These are phyloP conservation scores for Osmerus mordax DNA, from an alignment of 2,113 vertebrate species.

Conservation along the genomic window DNA sequence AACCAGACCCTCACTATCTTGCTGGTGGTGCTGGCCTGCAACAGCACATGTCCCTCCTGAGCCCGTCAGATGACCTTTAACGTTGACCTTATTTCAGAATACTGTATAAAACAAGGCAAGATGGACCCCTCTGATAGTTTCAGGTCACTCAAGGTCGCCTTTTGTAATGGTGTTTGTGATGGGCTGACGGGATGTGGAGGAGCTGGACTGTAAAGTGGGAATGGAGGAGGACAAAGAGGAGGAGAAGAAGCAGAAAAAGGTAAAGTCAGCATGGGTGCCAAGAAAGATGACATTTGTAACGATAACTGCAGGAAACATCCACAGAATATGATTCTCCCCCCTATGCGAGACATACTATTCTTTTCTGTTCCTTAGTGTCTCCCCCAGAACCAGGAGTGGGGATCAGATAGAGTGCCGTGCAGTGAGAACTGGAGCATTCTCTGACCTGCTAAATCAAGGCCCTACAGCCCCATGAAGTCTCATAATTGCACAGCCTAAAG, in stretches of 20 bases:
- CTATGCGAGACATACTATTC: not conserved
- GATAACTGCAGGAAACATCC: not conserved
- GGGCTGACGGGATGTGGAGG: not conserved
- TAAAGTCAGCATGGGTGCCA: too few relatives aligned
- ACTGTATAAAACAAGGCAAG: not conserved
- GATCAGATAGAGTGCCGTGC: not conserved
- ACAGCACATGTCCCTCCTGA: slow-evolving; percentile 57
- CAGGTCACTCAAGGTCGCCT: not conserved
- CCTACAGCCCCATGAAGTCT: not conserved
- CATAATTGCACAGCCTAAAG: slow-evolving; percentile 8
- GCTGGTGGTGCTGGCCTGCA: slow-evolving; percentile 35
- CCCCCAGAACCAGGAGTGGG: not conserved
- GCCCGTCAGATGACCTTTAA: slow-evolving; percentile 50
- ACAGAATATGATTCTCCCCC: not conserved
- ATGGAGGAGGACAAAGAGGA: not conserved
- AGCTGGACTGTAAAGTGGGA: not conserved
- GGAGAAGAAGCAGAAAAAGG: not conserved
- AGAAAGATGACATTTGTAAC: not conserved
- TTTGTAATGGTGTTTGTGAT: not conserved
- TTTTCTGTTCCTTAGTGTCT: not conserved
- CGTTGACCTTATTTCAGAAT: slow-evolving; percentile 34
- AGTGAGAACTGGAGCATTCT: not conserved
- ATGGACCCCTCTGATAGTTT: not conserved
- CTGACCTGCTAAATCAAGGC: slow-evolving; percentile 3
- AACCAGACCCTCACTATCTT: not conserved